These are phyloP conservation scores for Apodemia zela DNA, from an alignment of 2,888 invertebrate genomes.

Conservation along the genomic window DNA sequence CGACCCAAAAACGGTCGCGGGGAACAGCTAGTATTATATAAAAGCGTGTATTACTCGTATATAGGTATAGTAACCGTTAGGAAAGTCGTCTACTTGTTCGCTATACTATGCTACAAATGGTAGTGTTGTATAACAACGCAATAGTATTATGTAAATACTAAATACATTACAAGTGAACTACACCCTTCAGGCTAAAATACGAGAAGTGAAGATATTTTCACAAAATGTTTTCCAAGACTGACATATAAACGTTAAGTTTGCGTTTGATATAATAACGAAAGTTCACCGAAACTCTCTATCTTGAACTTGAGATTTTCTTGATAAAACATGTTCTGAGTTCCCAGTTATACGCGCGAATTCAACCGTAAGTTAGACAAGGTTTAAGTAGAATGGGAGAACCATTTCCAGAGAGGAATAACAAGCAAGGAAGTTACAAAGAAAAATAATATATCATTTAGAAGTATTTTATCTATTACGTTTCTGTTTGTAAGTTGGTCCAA, in stretches of 20 bases:
- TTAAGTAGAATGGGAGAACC: not conserved
- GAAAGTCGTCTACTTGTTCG: not conserved
- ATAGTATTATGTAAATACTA: no score
- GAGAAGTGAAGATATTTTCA: not conserved
- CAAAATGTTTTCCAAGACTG: not conserved
- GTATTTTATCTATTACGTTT: slow-evolving; percentile 3
- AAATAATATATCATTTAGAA: slow-evolving; percentile 7
- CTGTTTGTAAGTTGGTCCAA: not conserved
- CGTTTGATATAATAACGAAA: slow-evolving; percentile 3
- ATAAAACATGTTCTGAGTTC: slow-evolving; percentile 20
- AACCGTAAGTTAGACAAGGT: slow-evolving; percentile 10
- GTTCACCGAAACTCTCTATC: slow-evolving; percentile 1
- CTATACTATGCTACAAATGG: no score
- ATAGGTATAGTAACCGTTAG: not conserved
- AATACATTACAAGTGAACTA: no score
- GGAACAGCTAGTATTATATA: no score
- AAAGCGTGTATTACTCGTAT: no score
- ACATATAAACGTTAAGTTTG: slow-evolving; percentile 2
- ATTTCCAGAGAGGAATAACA: slow-evolving; percentile 6
- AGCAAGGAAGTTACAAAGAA: slow-evolving; percentile 10
- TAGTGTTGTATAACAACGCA: no score
- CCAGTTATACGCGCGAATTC: not conserved
- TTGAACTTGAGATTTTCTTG: slow-evolving; percentile 25
- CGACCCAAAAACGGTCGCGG: no score
- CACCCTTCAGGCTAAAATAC: not conserved